A percentile compares a stretch with the other conserved stretches of the same genome.
Evolutionary conservation across 2,113 vertebrate genomes (phyloP).

Genomic region (Tetrax tetrax): DNA sequence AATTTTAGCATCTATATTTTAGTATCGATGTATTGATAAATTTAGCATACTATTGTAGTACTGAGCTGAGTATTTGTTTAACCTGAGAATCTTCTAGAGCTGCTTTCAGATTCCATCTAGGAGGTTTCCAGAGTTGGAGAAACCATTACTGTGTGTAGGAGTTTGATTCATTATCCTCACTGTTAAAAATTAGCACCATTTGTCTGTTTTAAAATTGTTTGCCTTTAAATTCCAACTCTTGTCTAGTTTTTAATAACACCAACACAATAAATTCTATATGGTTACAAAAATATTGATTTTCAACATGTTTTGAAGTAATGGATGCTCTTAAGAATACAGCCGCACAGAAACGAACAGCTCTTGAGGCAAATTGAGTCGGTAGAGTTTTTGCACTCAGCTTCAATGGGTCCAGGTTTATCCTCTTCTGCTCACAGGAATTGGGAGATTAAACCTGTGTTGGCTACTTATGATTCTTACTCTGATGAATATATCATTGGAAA

Average conservation of each 20-base stretch:
- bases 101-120: neutral
- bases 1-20: neutral
- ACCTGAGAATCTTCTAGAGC: neutral
- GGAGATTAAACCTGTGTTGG: neutral
- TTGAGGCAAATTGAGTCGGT: neutral
- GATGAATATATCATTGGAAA: neutral
- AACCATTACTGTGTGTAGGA: neutral
- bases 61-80: neutral
- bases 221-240: neutral
- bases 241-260: conserved; percentile 8
- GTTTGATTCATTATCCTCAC: neutral
- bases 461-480: neutral
- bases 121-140: neutral
- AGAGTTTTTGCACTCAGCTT: neutral
- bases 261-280: neutral
- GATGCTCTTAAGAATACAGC: neutral
- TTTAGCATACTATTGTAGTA: neutral
- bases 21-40: neutral
- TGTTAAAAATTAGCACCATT: conserved; percentile 11
- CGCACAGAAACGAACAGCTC: neutral
- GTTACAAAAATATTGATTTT: conserved; percentile 50
- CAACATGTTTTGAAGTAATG: conserved; percentile 4
- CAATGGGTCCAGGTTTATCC: neutral
- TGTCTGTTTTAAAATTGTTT: conserved; percentile 26
- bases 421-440: neutral